These are phyloP conservation scores for Cladopsammia gracilis DNA, from an alignment of 64 coral and sea anemone genomes.

Conservation along the genomic window DNA sequence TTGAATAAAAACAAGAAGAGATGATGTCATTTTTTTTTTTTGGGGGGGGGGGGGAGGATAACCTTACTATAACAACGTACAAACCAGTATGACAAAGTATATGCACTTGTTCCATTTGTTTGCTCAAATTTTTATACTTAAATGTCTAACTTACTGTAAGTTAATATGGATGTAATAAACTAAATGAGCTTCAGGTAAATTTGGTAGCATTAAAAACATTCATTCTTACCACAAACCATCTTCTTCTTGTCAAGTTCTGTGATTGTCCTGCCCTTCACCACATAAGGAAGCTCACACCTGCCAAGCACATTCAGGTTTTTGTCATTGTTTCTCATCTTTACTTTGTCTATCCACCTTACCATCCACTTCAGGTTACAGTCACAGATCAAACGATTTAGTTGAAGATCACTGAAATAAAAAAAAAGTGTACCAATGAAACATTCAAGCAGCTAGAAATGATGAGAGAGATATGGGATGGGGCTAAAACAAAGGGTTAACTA, in stretches of 20 bases:
- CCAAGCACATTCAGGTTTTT: not conserved
- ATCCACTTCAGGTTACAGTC: conserved; percentile 78
- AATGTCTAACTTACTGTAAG: no score
- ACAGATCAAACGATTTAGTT: conserved; percentile 51
- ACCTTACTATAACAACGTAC: no score
- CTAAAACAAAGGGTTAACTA: no score
- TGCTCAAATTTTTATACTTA: no score
- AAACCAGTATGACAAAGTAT: no score
- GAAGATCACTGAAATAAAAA: conserved; percentile 26
- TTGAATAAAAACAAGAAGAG: no score
- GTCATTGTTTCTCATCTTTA: not conserved
- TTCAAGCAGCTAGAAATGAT: not conserved
- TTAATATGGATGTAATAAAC: no score
- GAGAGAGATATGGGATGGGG: no score
- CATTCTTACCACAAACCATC: conserved; percentile 48
- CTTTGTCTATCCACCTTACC: conserved; percentile 8
- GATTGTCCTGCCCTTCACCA: conserved; percentile 6
- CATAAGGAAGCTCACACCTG: conserved; percentile 13
- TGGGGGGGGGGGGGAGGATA: no score
- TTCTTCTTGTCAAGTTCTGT: not conserved
- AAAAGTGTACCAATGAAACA: not conserved
- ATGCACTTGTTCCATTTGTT: no score
- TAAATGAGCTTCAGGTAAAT: no score
- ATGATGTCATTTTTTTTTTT: no score
- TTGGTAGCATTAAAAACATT: not conserved